Conservation (phyloP, 35 echinoderm and acorn worm genomes). For the Lytechinus pictus region DNA sequence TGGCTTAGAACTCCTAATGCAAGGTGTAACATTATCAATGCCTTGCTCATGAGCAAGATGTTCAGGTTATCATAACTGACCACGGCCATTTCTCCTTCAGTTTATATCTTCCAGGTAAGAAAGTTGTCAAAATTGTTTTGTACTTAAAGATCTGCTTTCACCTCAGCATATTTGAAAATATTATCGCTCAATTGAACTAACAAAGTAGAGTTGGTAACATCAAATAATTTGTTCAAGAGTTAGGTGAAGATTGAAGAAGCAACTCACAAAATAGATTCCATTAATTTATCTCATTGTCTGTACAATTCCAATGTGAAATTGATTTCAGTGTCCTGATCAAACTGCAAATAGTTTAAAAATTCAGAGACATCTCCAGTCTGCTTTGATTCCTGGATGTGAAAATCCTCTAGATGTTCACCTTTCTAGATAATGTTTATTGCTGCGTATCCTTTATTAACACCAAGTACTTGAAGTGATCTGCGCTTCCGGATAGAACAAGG, state of each 20-base stretch:
- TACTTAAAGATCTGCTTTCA: not conserved
- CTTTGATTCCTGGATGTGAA: not conserved
- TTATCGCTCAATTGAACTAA: not conserved
- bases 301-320: not conserved
- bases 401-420: not conserved
- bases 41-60: not conserved
- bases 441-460: not conserved
- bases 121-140: not conserved
- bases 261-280: not conserved
- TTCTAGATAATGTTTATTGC: not conserved
- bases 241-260: no score
- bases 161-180: not conserved
- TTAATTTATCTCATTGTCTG: not conserved
- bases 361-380: not conserved
- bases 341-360: not conserved
- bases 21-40: conserved; percentile 29
- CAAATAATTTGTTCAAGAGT: not conserved
- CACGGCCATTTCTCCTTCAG: conserved; percentile 2
- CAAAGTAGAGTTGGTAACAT: not conserved
- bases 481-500: not conserved
- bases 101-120: not conserved
- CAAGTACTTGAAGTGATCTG: not conserved
- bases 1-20: not conserved
- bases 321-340: not conserved
- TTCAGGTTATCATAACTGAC: not conserved